These are phyloP conservation scores for Heliconius nattereri DNA, from an alignment of 1,140 invertebrate species.

Conservation along the genomic window DNA sequence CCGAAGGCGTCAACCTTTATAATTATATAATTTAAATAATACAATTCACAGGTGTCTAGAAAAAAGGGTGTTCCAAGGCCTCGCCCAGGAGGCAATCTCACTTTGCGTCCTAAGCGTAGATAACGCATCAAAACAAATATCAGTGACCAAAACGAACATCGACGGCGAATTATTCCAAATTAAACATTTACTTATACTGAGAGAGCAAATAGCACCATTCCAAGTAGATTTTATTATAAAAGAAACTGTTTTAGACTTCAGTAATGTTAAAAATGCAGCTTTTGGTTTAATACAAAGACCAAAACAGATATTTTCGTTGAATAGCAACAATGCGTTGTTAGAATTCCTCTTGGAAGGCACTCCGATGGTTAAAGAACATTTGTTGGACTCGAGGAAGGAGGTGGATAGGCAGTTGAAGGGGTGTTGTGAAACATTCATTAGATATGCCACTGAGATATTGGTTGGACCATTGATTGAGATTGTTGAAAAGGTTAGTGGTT, in stretches of 20 bases:
- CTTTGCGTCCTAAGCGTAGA: constrained; percentile 95
- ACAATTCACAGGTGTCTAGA: constrained; percentile 95
- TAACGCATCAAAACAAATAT: constrained; percentile 87
- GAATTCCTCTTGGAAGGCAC: constrained; percentile 96
- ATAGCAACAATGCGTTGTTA: constrained; percentile 94
- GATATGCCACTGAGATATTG: constrained; percentile 89
- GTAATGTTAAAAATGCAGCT: constrained; percentile 92
- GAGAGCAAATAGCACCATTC: constrained; percentile 99
- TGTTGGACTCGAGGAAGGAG: constrained; percentile 96
- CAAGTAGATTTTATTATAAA: constrained; percentile 97
- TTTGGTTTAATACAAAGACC: constrained; percentile 93
- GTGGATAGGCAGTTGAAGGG: constrained; percentile 95
- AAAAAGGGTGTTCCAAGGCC: constrained; percentile 95
- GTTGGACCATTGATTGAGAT: constrained; percentile 87
- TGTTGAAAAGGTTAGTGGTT: constrained; percentile 85
- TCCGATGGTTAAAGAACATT: constrained; percentile 94
- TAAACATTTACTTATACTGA: constrained; percentile 97
- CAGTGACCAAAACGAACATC: constrained; percentile 85
- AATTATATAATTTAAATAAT: too few relatives aligned
- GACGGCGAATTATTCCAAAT: constrained; percentile 98
- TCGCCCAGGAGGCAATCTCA: constrained; percentile 97
- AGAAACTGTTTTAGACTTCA: constrained; percentile 96
- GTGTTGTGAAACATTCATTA: constrained; percentile 95
- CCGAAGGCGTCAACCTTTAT: too few relatives aligned
- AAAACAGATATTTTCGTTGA: constrained; percentile 92